These are phyloP conservation scores for Pogonocichla stellata DNA, from an alignment of 2,113 vertebrate species.

Conservation along the genomic window DNA sequence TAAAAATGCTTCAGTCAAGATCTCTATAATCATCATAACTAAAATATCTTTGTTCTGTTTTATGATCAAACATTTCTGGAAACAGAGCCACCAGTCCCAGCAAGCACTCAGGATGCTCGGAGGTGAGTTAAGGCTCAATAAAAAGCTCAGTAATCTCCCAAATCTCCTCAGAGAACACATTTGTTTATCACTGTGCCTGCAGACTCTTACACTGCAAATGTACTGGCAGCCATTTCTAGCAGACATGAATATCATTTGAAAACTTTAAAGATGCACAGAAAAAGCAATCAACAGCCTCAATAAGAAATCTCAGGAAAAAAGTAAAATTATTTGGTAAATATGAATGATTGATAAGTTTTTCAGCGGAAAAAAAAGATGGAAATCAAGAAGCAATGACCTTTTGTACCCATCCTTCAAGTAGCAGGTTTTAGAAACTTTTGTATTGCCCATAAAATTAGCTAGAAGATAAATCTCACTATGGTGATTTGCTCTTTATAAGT, in stretches of 20 bases:
- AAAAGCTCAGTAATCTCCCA: conserved; percentile 36
- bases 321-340: neutral
- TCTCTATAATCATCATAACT: neutral
- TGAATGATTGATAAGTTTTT: neutral
- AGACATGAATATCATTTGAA: conserved; percentile 18
- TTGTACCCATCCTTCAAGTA: neutral
- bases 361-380: neutral
- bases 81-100: conserved; percentile 21
- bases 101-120: conserved; percentile 20
- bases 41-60: conserved; percentile 30
- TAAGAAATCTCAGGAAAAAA: neutral
- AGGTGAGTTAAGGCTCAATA: conserved; percentile 49
- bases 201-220: conserved; percentile 25
- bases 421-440: conserved; percentile 31
- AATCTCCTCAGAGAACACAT: conserved; percentile 30
- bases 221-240: conserved; percentile 22
- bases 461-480: conserved; percentile 54
- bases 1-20: conserved; percentile 32
- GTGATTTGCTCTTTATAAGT: conserved; percentile 63
- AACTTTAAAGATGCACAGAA: conserved; percentile 9
- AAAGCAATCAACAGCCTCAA: neutral
- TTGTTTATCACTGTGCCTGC: conserved; percentile 43
- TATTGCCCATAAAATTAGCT: conserved; percentile 44
- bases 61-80: conserved; percentile 27
- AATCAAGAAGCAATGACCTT: conserved; percentile 38